Evolutionary conservation across 2,113 vertebrate genomes (phyloP).

Genomic region (Mormyrus lacerda): DNA sequence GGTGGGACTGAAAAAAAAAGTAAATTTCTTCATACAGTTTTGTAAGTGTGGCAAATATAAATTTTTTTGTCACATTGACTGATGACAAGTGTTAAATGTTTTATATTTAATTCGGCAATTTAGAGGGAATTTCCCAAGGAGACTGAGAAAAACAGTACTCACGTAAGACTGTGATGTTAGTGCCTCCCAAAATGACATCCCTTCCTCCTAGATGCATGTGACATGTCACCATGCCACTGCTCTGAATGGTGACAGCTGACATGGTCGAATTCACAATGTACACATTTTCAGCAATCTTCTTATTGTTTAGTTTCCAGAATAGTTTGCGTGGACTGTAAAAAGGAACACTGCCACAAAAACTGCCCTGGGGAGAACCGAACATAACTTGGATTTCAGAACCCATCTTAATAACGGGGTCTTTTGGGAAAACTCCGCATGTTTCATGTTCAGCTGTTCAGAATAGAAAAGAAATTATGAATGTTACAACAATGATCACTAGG

Average conservation of each 20-base stretch:
- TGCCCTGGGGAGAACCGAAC: neutral
- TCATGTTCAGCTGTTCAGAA: neutral
- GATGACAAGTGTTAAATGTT: neutral
- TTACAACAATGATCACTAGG: neutral
- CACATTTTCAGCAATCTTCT: neutral
- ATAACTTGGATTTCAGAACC: conserved; percentile 13
- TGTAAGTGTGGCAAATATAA: neutral
- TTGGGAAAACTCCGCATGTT: conserved; percentile 14
- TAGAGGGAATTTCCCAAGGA: neutral
- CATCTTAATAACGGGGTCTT: conserved; percentile 17
- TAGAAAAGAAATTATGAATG: neutral
- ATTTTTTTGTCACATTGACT: neutral
- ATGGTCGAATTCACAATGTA: conserved; percentile 16
- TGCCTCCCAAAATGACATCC: conserved; percentile 13
- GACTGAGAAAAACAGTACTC: neutral
- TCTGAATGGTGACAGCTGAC: neutral
- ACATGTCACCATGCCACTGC: neutral
- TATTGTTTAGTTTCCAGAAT: conserved; percentile 16
- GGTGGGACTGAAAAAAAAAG: neutral
- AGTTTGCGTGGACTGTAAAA: neutral
- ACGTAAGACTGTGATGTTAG: conserved; percentile 6
- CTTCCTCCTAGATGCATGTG: neutral
- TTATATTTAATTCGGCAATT: neutral
- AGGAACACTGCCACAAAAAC: neutral
- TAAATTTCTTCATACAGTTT: neutral